Evolutionary conservation across 2,888 invertebrate genomes (phyloP), one percentile per base, ranked within the genome.

Genomic region (Dynastes hyllus): DNA sequence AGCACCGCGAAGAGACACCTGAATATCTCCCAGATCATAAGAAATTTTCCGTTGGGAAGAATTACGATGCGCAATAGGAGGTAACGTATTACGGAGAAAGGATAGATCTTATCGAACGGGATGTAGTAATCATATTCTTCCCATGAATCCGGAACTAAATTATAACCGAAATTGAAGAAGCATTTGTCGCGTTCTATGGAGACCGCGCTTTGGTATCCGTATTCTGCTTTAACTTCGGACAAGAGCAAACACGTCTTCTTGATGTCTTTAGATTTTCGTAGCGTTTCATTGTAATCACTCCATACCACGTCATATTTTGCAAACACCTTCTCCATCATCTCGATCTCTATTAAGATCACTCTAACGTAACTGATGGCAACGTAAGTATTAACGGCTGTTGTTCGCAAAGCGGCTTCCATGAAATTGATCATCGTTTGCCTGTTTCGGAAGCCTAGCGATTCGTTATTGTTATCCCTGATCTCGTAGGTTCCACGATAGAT

Each of bases 101-200:
- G 69, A 40, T 79, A 75, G 9, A 82, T 55, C 45, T 76, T 78
- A 71, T 84, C 82, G 53, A 82, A 84, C 1, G 83, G 82, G 4
- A 80, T 65, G 67, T 80, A 82, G 79, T 83, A 84, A 61, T 84
- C 83, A 45, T 79, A 82, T 70, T 84, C 83, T 51, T 80, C 80
- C 8, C 45, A 79, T 0, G 83, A 82, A 76, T 82, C 80, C 3
- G 73, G 2, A 27, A 69, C 4, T 4, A 82, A 51, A 40, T 80
- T 80, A 53, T 81, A 80, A 0, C 77, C 73, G 61, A 80, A 80
- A 61, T 67, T 45, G 37, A 58, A 45, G 9, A 71, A 40, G 13
- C 66, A 58, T 22, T 73, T 32, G 9, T 58, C 32, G 3, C 16
- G 9, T 32, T 67, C 8, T n/a, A 40, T 5, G 0, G 50, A 37